Conservation (phyloP, 2,888 invertebrate species). For the Meiosimyza decipiens region DNA sequence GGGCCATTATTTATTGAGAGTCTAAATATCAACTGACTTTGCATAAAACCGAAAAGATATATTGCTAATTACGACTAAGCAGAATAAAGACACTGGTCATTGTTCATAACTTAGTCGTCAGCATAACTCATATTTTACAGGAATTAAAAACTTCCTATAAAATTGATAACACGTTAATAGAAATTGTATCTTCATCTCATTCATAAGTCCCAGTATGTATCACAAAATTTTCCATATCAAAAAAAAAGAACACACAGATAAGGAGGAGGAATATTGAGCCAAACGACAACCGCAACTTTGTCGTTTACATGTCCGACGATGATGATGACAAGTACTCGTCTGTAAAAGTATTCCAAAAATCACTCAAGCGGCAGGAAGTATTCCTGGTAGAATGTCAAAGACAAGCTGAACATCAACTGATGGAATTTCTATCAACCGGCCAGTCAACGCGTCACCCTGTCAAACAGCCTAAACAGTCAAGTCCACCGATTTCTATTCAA, state of each 20-base stretch:
- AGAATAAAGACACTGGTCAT: too few species aligned
- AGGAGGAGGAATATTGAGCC: neutral
- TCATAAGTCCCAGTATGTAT: too few species aligned
- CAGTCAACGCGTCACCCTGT: neutral
- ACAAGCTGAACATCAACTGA: neutral
- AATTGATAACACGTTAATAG: too few species aligned
- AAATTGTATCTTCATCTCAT: too few species aligned
- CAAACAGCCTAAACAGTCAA: neutral
- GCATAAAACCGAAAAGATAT: too few species aligned
- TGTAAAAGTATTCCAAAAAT: slow-evolving; percentile 34
- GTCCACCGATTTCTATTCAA: neutral
- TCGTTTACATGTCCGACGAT: slow-evolving; percentile 3
- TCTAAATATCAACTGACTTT: too few species aligned
- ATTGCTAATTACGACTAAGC: too few species aligned
- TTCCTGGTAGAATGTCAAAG: slow-evolving; percentile 33
- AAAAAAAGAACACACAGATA: neutral
- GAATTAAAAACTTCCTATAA: too few species aligned
- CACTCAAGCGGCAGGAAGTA: slow-evolving; percentile 43
- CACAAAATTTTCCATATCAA: too few species aligned
- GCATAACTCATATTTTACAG: too few species aligned
- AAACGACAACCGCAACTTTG: slow-evolving; percentile 11
- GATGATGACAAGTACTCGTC: neutral
- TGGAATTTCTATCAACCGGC: neutral
- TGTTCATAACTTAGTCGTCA: too few species aligned
- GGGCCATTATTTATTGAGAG: too few species aligned